Evolutionary conservation across 2,797 vertebrate species (phyloP).

Genomic region (Argya squamiceps): DNA sequence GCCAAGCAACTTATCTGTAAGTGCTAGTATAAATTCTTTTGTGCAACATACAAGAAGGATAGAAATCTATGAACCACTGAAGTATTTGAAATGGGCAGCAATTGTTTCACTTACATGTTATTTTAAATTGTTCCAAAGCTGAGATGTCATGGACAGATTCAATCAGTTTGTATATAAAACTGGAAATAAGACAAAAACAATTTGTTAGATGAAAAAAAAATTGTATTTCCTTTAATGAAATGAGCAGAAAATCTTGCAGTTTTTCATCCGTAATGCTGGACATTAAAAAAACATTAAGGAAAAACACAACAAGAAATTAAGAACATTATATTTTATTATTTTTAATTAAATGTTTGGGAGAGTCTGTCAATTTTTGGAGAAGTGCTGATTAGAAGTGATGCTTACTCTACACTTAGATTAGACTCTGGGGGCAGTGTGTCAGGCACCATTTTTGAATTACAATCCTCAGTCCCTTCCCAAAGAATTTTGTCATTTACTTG

Average conservation of each 20-base stretch:
- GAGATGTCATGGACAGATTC: background rate
- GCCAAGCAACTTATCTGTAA: background rate
- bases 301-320: background rate
- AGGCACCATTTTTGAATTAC: background rate
- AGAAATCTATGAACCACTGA: background rate
- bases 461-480: background rate
- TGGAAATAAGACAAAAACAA: background rate
- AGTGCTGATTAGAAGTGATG: background rate
- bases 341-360: background rate
- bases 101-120: background rate
- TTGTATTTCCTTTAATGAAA: background rate
- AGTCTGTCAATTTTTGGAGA: background rate
- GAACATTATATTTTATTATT: background rate
- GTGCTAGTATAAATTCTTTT: background rate
- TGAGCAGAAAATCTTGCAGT: background rate
- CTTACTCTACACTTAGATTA: background rate
- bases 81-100: background rate
- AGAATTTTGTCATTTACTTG: background rate
- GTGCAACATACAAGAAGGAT: background rate
- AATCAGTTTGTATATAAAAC: background rate
- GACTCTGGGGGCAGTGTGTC: background rate
- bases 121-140: background rate
- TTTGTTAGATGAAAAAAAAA: background rate
- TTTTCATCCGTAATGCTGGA: background rate
- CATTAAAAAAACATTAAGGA: background rate